These are phyloP conservation scores for Triplophysa siluroides DNA, from an alignment of 2,113 vertebrate genomes.

Conservation along the genomic window DNA sequence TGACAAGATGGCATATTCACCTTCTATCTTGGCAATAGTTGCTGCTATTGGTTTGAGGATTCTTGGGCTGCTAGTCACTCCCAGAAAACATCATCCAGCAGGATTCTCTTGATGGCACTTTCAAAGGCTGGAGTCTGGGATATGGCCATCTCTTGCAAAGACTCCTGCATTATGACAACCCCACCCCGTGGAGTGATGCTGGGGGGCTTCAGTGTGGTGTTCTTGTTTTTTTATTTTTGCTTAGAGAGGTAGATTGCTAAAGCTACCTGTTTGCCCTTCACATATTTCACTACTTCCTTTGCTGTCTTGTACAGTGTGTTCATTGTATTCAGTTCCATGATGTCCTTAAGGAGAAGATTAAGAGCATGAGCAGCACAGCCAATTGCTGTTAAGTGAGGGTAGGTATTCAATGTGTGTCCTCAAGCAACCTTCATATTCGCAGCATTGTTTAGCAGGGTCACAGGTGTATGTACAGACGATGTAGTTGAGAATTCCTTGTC, in stretches of 20 bases:
- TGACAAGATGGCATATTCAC: constrained; percentile 44
- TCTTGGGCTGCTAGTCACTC: constrained; percentile 44
- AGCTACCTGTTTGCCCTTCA: constrained; percentile 40
- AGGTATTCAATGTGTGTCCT: constrained; percentile 57
- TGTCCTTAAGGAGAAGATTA: constrained; percentile 54
- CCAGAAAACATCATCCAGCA: constrained; percentile 55
- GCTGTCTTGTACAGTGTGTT: constrained; percentile 33
- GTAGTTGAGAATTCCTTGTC: constrained; percentile 52
- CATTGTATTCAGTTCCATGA: constrained; percentile 48
- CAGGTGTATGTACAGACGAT: no score
- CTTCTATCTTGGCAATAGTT: constrained; percentile 51
- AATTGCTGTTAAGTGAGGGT: constrained; percentile 56
- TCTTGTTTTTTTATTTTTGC: constrained; percentile 36
- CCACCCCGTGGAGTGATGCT: constrained; percentile 31
- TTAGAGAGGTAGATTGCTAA: constrained; percentile 29
- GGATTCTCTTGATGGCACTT: constrained; percentile 37
- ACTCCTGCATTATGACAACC: constrained; percentile 46
- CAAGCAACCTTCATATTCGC: constrained; percentile 55
- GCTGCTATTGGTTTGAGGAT: constrained; percentile 55
- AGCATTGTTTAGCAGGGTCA: no score
- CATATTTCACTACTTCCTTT: constrained; percentile 44
- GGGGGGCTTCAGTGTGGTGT: constrained; percentile 40
- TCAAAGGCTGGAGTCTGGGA: constrained; percentile 46
- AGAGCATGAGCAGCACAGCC: constrained; percentile 45
- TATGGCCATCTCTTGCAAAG: constrained; percentile 45